Percentiles rank a stretch among this genome's conserved stretches.
Evolutionary conservation across 2,888 invertebrate genomes (phyloP).

Genomic region (Sarcophaga rosellei): DNA sequence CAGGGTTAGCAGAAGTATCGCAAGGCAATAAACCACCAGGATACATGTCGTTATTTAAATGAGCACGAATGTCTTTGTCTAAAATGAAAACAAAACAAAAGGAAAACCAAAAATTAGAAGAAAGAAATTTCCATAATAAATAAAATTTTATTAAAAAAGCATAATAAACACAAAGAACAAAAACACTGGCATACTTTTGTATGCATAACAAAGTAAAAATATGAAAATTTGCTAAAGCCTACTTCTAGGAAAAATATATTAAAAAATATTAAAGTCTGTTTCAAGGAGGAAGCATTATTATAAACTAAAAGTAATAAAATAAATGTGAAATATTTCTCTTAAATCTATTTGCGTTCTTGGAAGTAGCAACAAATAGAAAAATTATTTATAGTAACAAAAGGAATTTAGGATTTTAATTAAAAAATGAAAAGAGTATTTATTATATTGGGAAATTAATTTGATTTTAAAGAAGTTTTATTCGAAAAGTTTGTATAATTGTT

Average conservation of each 20-base stretch:
- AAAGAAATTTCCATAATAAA: not conserved
- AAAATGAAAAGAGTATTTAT: no score
- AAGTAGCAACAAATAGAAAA: no score
- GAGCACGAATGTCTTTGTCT: constrained; percentile 81
- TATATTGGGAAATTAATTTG: no score
- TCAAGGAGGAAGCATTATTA: not conserved
- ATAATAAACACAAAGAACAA: not conserved
- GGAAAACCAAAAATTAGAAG: not conserved
- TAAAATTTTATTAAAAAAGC: not conserved
- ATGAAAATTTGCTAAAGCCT: not conserved
- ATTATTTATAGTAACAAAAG: no score
- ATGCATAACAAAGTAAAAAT: no score
- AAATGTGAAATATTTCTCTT: no score
- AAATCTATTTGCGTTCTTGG: no score
- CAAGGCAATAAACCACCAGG: constrained; percentile 73
- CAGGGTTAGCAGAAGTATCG: constrained; percentile 68
- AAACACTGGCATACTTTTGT: no score
- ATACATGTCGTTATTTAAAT: constrained; percentile 71
- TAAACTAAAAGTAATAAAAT: no score
- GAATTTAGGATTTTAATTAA: no score
- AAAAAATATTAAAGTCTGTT: not conserved
- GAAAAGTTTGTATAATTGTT: no score
- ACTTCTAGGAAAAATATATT: not conserved
- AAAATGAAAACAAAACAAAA: constrained; percentile 39
- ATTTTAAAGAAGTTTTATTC: no score